A percentile compares a stretch with the other conserved stretches of the same genome.
These are phyloP conservation scores for Acrocyrtus sp. DNA, from an alignment of 2,888 invertebrate species.

Conservation along the genomic window DNA sequence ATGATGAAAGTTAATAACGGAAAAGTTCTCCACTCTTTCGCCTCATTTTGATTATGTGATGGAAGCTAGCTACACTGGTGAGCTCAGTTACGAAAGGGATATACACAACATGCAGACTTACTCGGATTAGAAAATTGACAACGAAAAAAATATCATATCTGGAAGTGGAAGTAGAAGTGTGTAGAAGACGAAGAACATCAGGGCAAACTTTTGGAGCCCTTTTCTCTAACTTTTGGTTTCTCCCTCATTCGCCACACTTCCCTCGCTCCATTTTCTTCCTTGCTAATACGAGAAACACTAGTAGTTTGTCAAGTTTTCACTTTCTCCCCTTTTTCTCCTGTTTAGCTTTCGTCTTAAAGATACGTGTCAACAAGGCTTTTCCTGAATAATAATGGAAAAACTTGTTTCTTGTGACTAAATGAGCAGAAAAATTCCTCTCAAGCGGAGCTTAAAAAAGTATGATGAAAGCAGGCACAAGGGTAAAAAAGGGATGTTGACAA, in stretches of 20 bases:
- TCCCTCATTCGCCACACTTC: background rate
- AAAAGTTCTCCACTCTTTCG: too few relatives aligned
- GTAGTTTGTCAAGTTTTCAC: background rate
- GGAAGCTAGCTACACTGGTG: too few relatives aligned
- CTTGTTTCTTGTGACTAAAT: constrained; percentile 27
- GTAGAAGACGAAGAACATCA: too few relatives aligned
- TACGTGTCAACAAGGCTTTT: constrained; percentile 44
- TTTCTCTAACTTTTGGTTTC: background rate
- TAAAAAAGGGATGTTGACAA: background rate
- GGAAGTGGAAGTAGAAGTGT: background rate
- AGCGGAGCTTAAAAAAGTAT: background rate
- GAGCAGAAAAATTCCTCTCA: constrained; percentile 2
- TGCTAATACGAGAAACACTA: background rate
- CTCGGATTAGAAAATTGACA: background rate
- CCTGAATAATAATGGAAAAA: constrained; percentile 43
- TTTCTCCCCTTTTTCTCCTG: constrained; percentile 13
- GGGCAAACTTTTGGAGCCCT: too few relatives aligned
- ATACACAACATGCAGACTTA: too few relatives aligned
- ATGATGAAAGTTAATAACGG: background rate
- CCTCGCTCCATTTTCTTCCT: too few relatives aligned
- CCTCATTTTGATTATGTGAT: too few relatives aligned
- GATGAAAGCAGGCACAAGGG: background rate
- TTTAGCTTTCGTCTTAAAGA: constrained; percentile 32
- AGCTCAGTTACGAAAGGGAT: too few relatives aligned
- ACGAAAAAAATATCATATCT: background rate